Percentiles rank a stretch among this genome's conserved stretches.
Evolutionary conservation across 2,797 vertebrate species (phyloP).

Genomic region (Calcarius lapponicus): DNA sequence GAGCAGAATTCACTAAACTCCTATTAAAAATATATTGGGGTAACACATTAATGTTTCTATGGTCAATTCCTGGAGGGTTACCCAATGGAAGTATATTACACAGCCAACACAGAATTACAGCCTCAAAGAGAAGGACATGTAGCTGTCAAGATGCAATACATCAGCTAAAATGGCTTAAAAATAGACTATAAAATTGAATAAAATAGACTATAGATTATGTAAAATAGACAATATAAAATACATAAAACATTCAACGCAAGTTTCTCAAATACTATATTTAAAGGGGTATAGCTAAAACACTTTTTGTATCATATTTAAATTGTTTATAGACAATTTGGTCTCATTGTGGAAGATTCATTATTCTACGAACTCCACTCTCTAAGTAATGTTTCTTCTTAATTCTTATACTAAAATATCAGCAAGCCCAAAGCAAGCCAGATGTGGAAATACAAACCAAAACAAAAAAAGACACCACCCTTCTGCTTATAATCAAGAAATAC

Average conservation of each 20-base stretch:
- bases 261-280: neutral
- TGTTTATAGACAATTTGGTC: neutral
- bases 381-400: neutral
- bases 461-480: neutral
- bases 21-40: neutral
- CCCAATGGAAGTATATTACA: neutral
- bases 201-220: neutral
- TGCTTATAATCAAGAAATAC: neutral
- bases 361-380: neutral
- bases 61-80: neutral
- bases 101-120: neutral
- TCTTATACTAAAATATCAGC: neutral
- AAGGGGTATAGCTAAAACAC: neutral
- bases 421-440: neutral
- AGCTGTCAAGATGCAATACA: neutral
- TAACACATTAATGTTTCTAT: neutral
- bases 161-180: neutral
- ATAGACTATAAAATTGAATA: neutral
- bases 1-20: neutral
- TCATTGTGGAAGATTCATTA: neutral
- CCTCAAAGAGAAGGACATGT: neutral
- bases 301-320: neutral
- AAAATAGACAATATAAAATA: neutral
- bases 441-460: neutral
- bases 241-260: neutral